phyloP scores from a whole-genome alignment of 2,797 vertebrate species.

The Alectoris magna region DNA sequence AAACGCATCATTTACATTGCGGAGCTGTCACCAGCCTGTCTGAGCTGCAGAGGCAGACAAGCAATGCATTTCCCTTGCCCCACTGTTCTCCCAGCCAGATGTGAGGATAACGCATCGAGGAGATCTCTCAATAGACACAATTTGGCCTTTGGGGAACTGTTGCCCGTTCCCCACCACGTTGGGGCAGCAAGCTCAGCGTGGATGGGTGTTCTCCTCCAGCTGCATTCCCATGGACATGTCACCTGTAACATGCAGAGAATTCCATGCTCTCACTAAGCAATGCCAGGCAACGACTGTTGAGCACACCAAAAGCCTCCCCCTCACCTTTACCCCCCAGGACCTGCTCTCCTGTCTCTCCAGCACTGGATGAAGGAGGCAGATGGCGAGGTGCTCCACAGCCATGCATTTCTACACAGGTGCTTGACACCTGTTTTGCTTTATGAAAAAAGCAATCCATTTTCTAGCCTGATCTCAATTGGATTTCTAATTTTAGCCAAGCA shows the following conservation, averaged over 20 bases:
- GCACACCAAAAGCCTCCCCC: not conserved
- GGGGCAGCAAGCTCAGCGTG: not conserved
- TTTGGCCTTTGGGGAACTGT: not conserved
- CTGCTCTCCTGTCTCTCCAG: fast-evolving
- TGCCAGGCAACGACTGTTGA: not conserved
- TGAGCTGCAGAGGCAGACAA: not conserved
- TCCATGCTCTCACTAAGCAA: fast-evolving
- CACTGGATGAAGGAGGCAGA: fast-evolving
- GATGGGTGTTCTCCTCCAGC: not conserved
- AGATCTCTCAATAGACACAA: not conserved
- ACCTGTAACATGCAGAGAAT: not conserved
- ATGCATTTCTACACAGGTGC: too few species aligned
- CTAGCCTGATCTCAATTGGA: not conserved
- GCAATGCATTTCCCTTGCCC: conserved; percentile 34
- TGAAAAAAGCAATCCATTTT: not conserved
- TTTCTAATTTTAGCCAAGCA: not conserved
- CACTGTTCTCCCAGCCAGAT: conserved; percentile 33
- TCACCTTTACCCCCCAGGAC: not conserved
- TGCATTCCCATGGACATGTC: not conserved
- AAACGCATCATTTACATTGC: conserved; percentile 46
- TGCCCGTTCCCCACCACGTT: not conserved
- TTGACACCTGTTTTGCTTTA: not conserved
- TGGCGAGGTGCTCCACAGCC: not conserved
- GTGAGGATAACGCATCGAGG: not conserved
- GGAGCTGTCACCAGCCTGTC: conserved; percentile 64